Percentiles rank a stretch among this genome's conserved stretches.
Conservation (phyloP, 2,797 vertebrate genomes). For the Xenopus petersii region DNA sequence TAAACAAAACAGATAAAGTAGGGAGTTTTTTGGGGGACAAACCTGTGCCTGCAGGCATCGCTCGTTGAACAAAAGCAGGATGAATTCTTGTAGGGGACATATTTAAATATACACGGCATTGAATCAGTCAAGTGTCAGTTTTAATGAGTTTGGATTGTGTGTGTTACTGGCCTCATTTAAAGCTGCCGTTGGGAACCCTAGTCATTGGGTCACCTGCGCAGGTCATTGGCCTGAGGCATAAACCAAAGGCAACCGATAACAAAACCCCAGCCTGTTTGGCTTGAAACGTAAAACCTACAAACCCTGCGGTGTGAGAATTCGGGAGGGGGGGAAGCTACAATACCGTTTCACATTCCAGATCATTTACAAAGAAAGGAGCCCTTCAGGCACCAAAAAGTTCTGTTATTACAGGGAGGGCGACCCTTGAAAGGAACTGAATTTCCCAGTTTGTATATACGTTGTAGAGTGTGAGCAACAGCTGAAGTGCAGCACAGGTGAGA, state of each 20-base stretch:
- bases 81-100: too few species aligned
- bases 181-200: too few species aligned
- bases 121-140: too few species aligned
- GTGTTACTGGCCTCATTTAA: too few species aligned
- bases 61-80: too few species aligned
- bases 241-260: background rate
- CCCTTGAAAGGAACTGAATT: background rate
- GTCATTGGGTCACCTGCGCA: too few species aligned
- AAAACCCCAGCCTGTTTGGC: background rate
- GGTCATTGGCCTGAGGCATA: background rate
- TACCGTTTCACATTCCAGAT: too few species aligned
- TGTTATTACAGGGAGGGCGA: background rate
- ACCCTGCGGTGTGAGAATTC: background rate
- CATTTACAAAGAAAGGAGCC: background rate
- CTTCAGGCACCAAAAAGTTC: background rate
- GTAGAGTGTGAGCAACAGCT: slow-evolving; percentile 15
- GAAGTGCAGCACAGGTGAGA: slow-evolving; percentile 11
- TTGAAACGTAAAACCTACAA: background rate
- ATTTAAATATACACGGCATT: too few species aligned
- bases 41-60: too few species aligned
- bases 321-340: background rate
- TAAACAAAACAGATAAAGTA: too few species aligned
- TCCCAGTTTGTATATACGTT: background rate
- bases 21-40: too few species aligned
- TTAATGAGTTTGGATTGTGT: too few species aligned